Evolutionary conservation across 2,797 vertebrate species (phyloP).

Genomic region (Myripristis murdjan): DNA sequence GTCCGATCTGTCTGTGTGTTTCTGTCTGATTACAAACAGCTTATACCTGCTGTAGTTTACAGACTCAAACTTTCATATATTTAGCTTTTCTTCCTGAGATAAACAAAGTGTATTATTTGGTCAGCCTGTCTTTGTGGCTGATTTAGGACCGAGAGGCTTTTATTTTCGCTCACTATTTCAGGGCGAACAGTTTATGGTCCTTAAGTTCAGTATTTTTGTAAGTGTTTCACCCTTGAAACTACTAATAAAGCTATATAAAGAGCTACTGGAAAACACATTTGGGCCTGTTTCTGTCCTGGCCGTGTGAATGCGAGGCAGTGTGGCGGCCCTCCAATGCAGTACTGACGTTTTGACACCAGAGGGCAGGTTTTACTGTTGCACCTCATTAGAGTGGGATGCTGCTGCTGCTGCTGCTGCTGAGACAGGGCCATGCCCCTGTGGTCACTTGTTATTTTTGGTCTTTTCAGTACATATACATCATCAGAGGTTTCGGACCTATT

Average conservation of each 20-base stretch:
- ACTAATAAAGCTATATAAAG: constrained; percentile 83
- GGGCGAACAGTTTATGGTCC: constrained; percentile 68
- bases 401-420: constrained; percentile 26
- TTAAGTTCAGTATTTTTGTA: constrained; percentile 77
- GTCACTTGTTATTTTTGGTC: constrained; percentile 77
- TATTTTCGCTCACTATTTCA: constrained; percentile 74
- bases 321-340: constrained; percentile 41
- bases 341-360: constrained; percentile 70
- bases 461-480: constrained; percentile 60
- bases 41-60: constrained; percentile 22
- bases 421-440: constrained; percentile 56
- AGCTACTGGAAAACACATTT: constrained; percentile 68
- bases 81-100: constrained; percentile 36
- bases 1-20: not conserved
- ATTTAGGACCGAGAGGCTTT: constrained; percentile 68
- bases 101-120: constrained; percentile 60
- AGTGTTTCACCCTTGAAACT: constrained; percentile 74
- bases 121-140: constrained; percentile 59
- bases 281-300: constrained; percentile 54
- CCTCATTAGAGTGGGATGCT: not conserved
- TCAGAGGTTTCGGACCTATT: constrained; percentile 69
- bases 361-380: constrained; percentile 73
- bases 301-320: constrained; percentile 63
- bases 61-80: not conserved
- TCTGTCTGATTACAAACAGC: not conserved